Percentiles rank a stretch among this genome's conserved stretches.
Evolutionary conservation across 2,888 invertebrate genomes (phyloP).

Genomic region (Girardia tigrina): DNA sequence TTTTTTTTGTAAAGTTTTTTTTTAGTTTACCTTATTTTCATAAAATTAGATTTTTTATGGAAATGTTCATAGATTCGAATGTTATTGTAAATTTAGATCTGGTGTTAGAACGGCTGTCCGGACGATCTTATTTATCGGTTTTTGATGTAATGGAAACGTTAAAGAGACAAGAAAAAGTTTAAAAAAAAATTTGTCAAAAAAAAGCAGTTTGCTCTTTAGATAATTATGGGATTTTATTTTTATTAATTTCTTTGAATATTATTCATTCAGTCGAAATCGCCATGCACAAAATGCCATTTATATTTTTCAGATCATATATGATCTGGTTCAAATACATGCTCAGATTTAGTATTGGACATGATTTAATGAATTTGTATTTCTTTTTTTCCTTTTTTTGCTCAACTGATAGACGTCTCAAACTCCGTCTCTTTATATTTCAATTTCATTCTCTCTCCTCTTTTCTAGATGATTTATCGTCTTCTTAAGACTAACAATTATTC

Average conservation of each 20-base stretch:
- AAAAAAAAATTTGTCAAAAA: neutral
- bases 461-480: too few species aligned
- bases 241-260: too few species aligned
- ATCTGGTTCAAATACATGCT: neutral
- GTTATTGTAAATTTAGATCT: neutral
- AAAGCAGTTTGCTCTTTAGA: too few species aligned
- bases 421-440: too few species aligned
- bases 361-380: too few species aligned
- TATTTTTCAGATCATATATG: neutral
- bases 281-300: neutral
- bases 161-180: neutral
- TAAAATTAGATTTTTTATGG: neutral
- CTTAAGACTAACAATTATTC: too few species aligned
- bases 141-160: neutral
- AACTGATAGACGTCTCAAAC: too few species aligned
- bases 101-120: neutral
- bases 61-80: neutral
- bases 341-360: neutral
- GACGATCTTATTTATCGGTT: neutral
- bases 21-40: constrained; percentile 17
- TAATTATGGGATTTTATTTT: too few species aligned
- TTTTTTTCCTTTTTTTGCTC: too few species aligned
- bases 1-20: neutral
- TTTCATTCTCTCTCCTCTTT: too few species aligned
- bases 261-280: too few species aligned